A percentile compares a stretch with the other conserved stretches of the same genome.
Evolutionary conservation across 2,888 invertebrate species (phyloP).

Genomic region (Xanthorhoe designata): DNA sequence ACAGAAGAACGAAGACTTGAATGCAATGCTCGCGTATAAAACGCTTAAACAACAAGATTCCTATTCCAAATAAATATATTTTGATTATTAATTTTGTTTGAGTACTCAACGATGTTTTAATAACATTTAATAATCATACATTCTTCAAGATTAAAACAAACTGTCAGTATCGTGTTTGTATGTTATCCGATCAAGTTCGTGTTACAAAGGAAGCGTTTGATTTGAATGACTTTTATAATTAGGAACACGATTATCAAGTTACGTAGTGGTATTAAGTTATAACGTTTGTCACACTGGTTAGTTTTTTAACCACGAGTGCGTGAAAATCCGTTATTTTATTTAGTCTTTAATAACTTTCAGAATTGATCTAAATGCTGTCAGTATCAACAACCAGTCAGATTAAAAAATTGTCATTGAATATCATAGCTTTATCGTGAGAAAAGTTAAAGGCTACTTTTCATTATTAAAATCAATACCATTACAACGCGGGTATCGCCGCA

Average conservation of each 20-base stretch:
- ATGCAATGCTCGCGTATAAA: not conserved
- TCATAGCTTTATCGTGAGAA: too few relatives aligned
- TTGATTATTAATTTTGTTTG: not conserved
- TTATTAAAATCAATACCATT: too few relatives aligned
- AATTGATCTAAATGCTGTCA: too few relatives aligned
- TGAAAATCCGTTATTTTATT: too few relatives aligned
- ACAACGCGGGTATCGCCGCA: too few relatives aligned
- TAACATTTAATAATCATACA: constrained; percentile 6
- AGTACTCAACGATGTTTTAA: not conserved
- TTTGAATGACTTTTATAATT: constrained; percentile 62
- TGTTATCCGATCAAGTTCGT: constrained; percentile 55
- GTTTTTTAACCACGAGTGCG: not conserved
- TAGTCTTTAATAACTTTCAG: too few relatives aligned
- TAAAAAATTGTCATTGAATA: too few relatives aligned
- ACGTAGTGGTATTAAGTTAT: constrained; percentile 30
- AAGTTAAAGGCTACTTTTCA: too few relatives aligned
- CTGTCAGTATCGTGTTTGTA: constrained; percentile 26
- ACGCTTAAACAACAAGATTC: not conserved
- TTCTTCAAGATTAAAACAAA: constrained; percentile 43
- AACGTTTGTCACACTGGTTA: not conserved
- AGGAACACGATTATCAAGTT: constrained; percentile 54
- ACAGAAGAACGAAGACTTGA: not conserved
- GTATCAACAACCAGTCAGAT: too few relatives aligned
- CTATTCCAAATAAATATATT: not conserved
- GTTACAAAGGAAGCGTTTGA: constrained; percentile 64